These are phyloP conservation scores for Lethocerus indicus DNA, from an alignment of 1,140 invertebrate genomes.

Conservation along the genomic window DNA sequence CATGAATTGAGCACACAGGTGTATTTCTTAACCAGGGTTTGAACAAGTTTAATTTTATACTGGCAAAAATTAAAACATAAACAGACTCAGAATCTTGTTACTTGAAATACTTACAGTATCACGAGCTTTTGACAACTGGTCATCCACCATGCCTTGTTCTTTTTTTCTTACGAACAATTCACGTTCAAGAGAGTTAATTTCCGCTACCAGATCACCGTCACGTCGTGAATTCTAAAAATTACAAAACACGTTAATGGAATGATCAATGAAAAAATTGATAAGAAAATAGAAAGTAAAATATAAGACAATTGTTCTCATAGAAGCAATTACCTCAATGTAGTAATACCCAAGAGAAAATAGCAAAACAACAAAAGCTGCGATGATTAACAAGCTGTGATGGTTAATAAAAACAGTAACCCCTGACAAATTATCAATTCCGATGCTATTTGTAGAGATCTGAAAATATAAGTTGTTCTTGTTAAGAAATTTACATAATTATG, in stretches of 20 bases:
- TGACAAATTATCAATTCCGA: no score
- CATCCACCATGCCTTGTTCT: conserved; percentile 13
- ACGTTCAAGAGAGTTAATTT: conserved; percentile 41
- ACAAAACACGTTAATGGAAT: conserved; percentile 2
- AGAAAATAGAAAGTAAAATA: conserved; percentile 15
- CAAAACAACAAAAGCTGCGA: conserved; percentile 47
- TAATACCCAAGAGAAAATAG: conserved; percentile 60
- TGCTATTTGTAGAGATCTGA: neutral
- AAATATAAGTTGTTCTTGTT: neutral
- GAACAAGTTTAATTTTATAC: neutral
- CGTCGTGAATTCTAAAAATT: conserved; percentile 36
- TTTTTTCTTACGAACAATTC: conserved; percentile 13
- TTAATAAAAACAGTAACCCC: neutral
- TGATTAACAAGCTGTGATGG: conserved; percentile 18
- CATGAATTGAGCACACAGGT: neutral
- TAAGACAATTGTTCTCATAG: conserved; percentile 10
- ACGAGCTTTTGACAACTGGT: conserved; percentile 11
- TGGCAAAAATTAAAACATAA: neutral
- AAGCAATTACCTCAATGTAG: conserved; percentile 36
- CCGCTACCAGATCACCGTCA: conserved; percentile 35
- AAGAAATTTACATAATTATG: neutral
- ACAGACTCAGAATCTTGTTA: neutral
- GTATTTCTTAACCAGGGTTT: neutral
- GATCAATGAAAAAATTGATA: conserved; percentile 6
- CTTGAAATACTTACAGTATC: conserved; percentile 11